Evolutionary conservation across 2,888 invertebrate species (phyloP).

Genomic region (Chrysolina haemoptera): DNA sequence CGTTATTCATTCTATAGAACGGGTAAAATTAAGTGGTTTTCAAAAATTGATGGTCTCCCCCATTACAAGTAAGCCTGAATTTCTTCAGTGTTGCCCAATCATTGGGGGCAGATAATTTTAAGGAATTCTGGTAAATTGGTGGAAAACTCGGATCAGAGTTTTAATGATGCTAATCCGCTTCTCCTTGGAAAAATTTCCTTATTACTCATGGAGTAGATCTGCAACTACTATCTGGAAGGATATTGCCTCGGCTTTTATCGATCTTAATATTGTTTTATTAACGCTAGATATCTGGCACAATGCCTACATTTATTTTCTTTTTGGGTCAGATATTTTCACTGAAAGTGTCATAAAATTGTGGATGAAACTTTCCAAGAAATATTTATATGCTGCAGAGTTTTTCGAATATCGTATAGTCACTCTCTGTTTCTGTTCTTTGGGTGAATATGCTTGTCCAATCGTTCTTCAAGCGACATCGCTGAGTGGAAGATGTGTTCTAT

Average conservation of each 20-base stretch:
- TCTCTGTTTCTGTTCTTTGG: no score
- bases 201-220: background rate
- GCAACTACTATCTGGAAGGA: background rate
- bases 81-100: background rate
- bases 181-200: background rate
- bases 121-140: background rate
- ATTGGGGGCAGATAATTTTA: background rate
- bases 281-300: background rate
- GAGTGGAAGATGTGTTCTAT: no score
- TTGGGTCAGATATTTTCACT: background rate
- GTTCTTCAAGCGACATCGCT: no score
- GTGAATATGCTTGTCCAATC: no score
- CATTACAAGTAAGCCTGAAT: background rate
- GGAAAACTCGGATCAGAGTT: background rate
- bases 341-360: background rate
- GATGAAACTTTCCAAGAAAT: background rate
- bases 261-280: background rate
- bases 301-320: background rate
- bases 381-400: background rate
- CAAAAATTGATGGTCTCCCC: no score
- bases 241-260: background rate
- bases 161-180: background rate
- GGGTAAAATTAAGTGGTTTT: no score
- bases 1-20: no score
- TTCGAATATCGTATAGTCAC: background rate